Percentiles rank a stretch among this genome's conserved stretches.
phyloP scores from a whole-genome alignment of 2,888 invertebrate genomes.

The Pharmacophagus antenor region DNA sequence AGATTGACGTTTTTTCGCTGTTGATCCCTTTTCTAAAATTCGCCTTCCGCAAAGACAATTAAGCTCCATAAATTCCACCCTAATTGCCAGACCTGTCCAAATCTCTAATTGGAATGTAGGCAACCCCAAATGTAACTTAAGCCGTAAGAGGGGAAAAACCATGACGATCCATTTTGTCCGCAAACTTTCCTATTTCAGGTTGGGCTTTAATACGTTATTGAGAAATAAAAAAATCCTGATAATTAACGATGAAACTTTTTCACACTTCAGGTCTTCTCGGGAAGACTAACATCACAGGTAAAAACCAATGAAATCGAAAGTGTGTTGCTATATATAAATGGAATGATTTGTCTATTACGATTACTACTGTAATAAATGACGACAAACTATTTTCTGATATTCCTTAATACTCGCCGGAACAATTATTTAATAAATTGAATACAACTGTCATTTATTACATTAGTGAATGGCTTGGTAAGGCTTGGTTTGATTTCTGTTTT shows the following conservation, averaged over 20 bases:
- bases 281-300: conserved; percentile 82
- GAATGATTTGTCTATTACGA: conserved; percentile 62
- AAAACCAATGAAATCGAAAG: conserved; percentile 53
- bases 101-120: conserved; percentile 60
- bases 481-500: conserved; percentile 67
- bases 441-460: conserved; percentile 55
- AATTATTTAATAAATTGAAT: not conserved
- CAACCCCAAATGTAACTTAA: conserved; percentile 43
- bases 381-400: conserved; percentile 7
- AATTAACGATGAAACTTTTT: conserved; percentile 80
- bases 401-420: not conserved
- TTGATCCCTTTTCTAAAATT: conserved; percentile 44
- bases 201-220: conserved; percentile 64
- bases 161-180: conserved; percentile 70
- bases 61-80: conserved; percentile 54
- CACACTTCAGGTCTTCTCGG: conserved; percentile 82
- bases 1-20: conserved; percentile 52
- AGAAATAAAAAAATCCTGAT: conserved; percentile 62
- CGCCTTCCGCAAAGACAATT: conserved; percentile 49
- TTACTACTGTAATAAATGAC: conserved; percentile 52
- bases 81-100: conserved; percentile 58
- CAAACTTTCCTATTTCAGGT: conserved; percentile 79
- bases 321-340: conserved; percentile 61
- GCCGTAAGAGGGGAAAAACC: conserved; percentile 44
- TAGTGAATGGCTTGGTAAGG: conserved; percentile 46